Base-by-base conservation (phyloP, 53 echinoderm and acorn worm genomes). In the Mesocentrotus franciscanus region DNA sequence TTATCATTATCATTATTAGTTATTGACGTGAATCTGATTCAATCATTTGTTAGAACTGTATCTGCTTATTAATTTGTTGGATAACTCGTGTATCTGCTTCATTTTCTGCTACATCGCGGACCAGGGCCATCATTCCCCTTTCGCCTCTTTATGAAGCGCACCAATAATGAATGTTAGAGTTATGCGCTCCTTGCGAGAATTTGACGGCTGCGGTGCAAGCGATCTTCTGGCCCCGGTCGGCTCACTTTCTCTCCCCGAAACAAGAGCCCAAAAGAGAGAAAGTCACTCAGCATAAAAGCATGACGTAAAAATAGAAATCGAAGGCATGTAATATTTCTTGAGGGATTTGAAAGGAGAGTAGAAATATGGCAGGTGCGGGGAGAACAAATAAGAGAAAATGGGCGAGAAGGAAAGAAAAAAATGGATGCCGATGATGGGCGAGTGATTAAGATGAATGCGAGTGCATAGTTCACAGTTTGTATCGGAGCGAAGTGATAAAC, bases 311-410 rank as follows among this genome's bases (percentile, higher is more conserved):
- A 62, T 91, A 62, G 91, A 91, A 91, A 91, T 91, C 91, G 91
- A 91, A 61, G 91, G 91, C 66, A 91, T 91, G 91, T 91, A 61
- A 91, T 91, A 91, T 91, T 91, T 91, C 91, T 91, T 91, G 11
- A 66, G 91, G 91, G 91, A 91, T 91, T 91, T 91, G 91, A 91
- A 91, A 91, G 66, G 39, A 62, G 62, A 91, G 91, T 64, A 61
- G 62, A 66, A 64, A 61, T 91, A 35, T 64, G 91, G 91, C 91
- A 91, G 91, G 91, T 91, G 91, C 61, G 20, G 66, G 17, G 27
- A 32, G 66, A 35, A 62, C 60, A 91, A 91, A 91, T 66, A 87
- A 87, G 32, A 62, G 91, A 91, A 58, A 91, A 64, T 90, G 64
- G 91, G 56, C 15, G 61, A 61, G 61, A 66, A 35, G 17, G 34